Evolutionary conservation across 2,113 vertebrate species (phyloP).

Genomic region (Callipepla squamata): DNA sequence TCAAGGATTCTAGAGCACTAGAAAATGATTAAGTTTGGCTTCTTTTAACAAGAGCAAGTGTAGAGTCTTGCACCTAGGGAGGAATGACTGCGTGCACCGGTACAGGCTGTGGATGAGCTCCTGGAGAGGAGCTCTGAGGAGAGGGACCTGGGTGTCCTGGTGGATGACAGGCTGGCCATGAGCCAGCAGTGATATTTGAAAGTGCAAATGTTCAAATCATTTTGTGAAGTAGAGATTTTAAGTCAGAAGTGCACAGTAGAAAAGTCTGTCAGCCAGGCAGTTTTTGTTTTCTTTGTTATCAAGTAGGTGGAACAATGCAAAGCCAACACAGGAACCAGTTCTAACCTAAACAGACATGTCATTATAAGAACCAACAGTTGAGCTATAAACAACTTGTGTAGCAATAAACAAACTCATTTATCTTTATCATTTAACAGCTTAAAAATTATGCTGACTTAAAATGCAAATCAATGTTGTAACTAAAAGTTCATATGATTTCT

Average conservation of each 20-base stretch:
- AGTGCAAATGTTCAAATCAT: not conserved
- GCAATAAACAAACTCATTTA: conserved; percentile 27
- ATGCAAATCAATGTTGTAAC: not conserved
- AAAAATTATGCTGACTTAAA: conserved; percentile 27
- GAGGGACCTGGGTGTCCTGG: no score
- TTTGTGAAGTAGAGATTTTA: not conserved
- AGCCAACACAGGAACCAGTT: not conserved
- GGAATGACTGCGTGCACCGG: no score
- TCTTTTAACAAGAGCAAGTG: not conserved
- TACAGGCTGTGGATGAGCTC: no score
- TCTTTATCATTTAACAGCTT: conserved; percentile 16
- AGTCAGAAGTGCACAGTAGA: rapidly evolving
- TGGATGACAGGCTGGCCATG: no score
- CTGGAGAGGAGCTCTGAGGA: no score
- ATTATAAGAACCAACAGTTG: conserved; percentile 5
- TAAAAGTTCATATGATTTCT: conserved; percentile 29
- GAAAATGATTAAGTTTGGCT: not conserved
- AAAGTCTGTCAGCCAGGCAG: not conserved
- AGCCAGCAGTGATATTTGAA: not conserved
- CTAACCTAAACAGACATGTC: not conserved
- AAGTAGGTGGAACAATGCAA: not conserved
- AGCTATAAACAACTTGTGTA: not conserved
- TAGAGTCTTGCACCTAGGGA: no score
- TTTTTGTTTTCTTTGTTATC: not conserved
- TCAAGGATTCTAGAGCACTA: not conserved